Evolutionary conservation across 2,113 vertebrate species (phyloP), one percentile per base, ranked within the genome.

Genomic region (Aegithalos caudatus): DNA sequence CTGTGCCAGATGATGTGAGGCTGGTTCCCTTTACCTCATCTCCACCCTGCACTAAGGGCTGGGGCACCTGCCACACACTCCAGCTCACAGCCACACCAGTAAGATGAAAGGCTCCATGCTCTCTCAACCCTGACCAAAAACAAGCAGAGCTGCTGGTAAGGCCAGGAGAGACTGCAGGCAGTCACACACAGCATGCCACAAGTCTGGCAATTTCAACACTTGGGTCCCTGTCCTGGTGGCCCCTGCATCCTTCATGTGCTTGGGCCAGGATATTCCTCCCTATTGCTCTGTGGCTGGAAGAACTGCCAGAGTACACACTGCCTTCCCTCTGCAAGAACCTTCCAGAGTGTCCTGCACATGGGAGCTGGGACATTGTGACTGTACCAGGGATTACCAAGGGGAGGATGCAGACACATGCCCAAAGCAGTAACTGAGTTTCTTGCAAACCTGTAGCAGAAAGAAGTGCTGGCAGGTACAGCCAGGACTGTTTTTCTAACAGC

Each of bases 1-100:
- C 51, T 12, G 18, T 23, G 33, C 31, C 37, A 53, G 54, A 29
- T 37, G 13, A 6, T 1, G 2, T 0, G 1, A 66, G 64, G 33
- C 33, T n/a, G 28, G 14, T 27, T 81, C 21, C 58, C 6, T 29
- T 58, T 20, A 35, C 13, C 9, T n/a, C 10, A 5, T 12, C 29
- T 71, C 1, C 45, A 35, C 31, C 13, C 35, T 8, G 37, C 66
- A 61, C 21, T 21, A 50, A 62, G 50, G 19, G 38, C 38, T 47
- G 2, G 25, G 65, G 48, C 50, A 90, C 69, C 28, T 37, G 54
- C 64, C 0, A 2, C 58, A 44, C 35, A 28, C 60, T 90, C 38
- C 1, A 2, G 21, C 37, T 73, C 0, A 31, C 23, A 11, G 50
- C n/a, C 31, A 54, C 64, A 81, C 20, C 29, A 76, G 27, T 19